Percentiles rank a stretch among this genome's conserved stretches.
Conservation (phyloP, 1,140 invertebrate species). For the Planococcus citri region DNA sequence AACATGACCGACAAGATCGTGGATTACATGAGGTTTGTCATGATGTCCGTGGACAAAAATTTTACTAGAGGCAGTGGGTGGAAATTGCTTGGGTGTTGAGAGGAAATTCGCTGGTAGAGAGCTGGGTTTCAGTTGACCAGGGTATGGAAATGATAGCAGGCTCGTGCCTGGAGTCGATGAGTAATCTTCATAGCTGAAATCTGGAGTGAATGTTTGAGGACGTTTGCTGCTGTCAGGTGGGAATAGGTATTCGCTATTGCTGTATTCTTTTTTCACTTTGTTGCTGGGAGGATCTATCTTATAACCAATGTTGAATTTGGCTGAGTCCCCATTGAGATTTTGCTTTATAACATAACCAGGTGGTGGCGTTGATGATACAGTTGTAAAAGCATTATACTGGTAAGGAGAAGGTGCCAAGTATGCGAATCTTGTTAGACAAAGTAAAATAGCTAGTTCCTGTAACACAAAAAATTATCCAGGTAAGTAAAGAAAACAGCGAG, state of each 20-base stretch:
- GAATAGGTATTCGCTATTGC: constrained; percentile 5
- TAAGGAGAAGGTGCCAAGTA: neutral
- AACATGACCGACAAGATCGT: neutral
- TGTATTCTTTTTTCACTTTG: constrained; percentile 12
- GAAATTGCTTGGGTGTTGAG: neutral
- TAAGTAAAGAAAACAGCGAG: neutral
- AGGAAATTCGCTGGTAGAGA: neutral
- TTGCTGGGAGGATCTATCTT: neutral
- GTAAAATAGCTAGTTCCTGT: neutral
- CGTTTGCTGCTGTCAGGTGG: neutral
- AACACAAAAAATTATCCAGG: neutral
- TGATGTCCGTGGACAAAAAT: constrained; percentile 1
- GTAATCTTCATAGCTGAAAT: neutral
- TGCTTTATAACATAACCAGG: neutral
- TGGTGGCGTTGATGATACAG: neutral
- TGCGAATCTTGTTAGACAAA: neutral
- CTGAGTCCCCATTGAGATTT: neutral
- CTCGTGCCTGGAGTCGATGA: neutral
- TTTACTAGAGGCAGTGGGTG: neutral
- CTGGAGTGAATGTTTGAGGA: neutral
- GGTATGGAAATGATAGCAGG: neutral
- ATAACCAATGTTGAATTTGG: constrained; percentile 1
- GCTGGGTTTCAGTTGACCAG: neutral
- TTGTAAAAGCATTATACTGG: neutral
- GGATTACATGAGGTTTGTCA: neutral